These are phyloP conservation scores for Acromyrmex heyeri DNA, from an alignment of 1,140 invertebrate genomes.

Conservation along the genomic window DNA sequence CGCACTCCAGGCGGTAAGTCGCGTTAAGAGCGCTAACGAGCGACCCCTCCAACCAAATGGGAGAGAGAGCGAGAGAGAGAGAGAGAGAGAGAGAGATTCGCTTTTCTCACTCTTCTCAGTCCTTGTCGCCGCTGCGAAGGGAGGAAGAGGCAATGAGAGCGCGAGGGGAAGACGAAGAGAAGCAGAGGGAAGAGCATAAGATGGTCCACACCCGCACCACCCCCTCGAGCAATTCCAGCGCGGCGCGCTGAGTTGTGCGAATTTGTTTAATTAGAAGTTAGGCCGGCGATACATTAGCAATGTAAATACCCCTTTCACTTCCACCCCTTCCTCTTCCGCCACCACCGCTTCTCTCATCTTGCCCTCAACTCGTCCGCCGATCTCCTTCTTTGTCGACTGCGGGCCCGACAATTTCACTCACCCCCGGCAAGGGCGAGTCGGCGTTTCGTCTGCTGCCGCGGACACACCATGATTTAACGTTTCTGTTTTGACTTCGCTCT, in stretches of 20 bases:
- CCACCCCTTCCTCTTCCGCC: background rate
- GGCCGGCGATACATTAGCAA: conserved; percentile 86
- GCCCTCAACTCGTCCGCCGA: conserved; percentile 42
- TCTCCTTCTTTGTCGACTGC: conserved; percentile 47
- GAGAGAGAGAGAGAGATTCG: conserved; percentile 57
- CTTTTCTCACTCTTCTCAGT: conserved; percentile 65
- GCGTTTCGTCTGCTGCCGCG: conserved; percentile 66
- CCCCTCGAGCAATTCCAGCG: conserved; percentile 76
- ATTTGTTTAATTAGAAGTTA: conserved; percentile 87
- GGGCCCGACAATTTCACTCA: conserved; percentile 29
- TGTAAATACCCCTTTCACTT: conserved; percentile 81
- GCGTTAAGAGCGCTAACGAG: conserved; percentile 86
- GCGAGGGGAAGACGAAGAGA: background rate
- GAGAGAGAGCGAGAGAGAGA: background rate
- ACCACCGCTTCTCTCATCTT: conserved; percentile 15
- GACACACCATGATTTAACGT: conserved; percentile 76
- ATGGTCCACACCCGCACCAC: conserved; percentile 3
- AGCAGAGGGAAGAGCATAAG: conserved; percentile 13
- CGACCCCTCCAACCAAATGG: conserved; percentile 77
- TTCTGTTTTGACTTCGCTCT: conserved; percentile 73
- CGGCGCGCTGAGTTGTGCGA: conserved; percentile 84
- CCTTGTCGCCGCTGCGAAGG: conserved; percentile 22
- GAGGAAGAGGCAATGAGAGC: background rate
- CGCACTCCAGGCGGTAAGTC: conserved; percentile 85
- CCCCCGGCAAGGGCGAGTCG: conserved; percentile 47